phyloP scores from a whole-genome alignment of 2,113 vertebrate genomes.

The Calonectris borealis region DNA sequence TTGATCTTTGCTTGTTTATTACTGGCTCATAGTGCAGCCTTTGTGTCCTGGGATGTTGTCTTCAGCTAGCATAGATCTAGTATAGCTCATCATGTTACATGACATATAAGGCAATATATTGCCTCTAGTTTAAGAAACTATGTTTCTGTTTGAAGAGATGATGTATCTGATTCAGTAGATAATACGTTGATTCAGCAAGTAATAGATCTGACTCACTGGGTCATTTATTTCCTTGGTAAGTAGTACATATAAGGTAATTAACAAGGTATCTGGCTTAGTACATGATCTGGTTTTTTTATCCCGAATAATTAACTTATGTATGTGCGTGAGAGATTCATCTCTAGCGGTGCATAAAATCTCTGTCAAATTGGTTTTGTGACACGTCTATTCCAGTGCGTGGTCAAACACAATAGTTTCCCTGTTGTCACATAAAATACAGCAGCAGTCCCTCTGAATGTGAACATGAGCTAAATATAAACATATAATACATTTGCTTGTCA shows the following conservation, averaged over 20 bases:
- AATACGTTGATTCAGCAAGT: not conserved
- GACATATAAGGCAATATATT: not conserved
- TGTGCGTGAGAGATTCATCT: not conserved
- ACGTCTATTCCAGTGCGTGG: not conserved
- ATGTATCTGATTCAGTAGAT: not conserved
- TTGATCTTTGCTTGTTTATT: not conserved
- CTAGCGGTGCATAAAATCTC: not conserved
- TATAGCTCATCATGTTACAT: not conserved
- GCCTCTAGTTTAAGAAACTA: not conserved
- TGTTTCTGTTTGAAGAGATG: not conserved
- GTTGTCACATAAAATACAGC: not conserved
- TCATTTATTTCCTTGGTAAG: not conserved
- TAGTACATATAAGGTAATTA: not conserved
- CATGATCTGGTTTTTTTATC: not conserved
- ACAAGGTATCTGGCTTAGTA: not conserved
- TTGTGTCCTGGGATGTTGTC: not conserved
- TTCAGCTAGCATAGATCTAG: not conserved
- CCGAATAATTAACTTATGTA: not conserved
- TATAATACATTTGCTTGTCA: not conserved
- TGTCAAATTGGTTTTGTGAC: not conserved
- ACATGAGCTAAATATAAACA: slow-evolving; percentile 1
- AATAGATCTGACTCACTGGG: not conserved
- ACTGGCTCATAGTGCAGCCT: not conserved
- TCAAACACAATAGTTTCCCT: not conserved
- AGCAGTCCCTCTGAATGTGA: not conserved